Evolutionary conservation across 37 sponge, comb jelly and placozoan genomes (phyloP).

Genomic region (Hormiphora californensis): DNA sequence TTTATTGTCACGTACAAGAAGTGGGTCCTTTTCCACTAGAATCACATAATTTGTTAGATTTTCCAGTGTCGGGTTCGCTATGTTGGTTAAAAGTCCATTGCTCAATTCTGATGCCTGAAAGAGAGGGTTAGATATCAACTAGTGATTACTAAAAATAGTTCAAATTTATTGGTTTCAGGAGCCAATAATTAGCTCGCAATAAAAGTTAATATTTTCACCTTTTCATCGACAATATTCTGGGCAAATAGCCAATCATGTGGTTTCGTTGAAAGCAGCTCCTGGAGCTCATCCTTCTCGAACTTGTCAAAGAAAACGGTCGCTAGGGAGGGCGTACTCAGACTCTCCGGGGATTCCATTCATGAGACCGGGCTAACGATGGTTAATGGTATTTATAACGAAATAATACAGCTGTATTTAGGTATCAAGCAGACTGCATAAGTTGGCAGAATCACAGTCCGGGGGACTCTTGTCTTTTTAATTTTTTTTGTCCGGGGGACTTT

Average conservation of each 20-base stretch:
- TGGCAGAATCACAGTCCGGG: too few species aligned
- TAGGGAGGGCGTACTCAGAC: constrained; percentile 15
- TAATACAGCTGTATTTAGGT: too few species aligned
- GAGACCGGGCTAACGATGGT: too few species aligned
- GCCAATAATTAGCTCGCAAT: too few species aligned
- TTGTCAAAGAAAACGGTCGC: constrained; percentile 43
- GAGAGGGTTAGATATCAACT: neutral
- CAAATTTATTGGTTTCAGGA: neutral
- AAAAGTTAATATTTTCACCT: neutral
- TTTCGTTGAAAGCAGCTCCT: constrained; percentile 25
- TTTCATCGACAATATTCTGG: constrained; percentile 34
- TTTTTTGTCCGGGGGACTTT: too few species aligned
- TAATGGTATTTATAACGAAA: too few species aligned
- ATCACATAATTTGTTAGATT: neutral
- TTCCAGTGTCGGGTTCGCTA: constrained; percentile 3
- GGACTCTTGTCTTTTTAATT: too few species aligned
- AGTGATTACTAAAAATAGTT: neutral
- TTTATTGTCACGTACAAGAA: too few species aligned
- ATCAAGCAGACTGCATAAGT: too few species aligned
- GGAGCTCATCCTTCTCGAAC: constrained; percentile 36
- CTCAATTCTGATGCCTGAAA: constrained; percentile 11
- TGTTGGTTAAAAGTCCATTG: constrained; percentile 34
- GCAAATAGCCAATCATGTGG: constrained; percentile 46
- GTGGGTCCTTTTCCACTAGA: neutral
- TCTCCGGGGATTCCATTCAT: constrained; percentile 39